Evolutionary conservation across 2,797 vertebrate species (phyloP), one percentile per base, ranked within the genome.

Genomic region (Tenualosa ilisha): DNA sequence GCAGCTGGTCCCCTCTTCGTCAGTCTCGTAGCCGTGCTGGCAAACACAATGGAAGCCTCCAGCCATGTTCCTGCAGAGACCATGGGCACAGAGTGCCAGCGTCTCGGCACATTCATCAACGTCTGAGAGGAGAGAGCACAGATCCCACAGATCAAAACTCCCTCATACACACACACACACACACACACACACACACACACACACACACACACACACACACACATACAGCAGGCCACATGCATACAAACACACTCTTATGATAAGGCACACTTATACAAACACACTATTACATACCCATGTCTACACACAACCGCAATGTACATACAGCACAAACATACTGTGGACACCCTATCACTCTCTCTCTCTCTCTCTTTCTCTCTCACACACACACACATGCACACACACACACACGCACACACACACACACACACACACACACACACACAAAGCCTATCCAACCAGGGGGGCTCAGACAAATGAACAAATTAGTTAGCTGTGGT

Each of bases 11-110:
- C 96, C 96, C 86, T 95, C 93, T 91, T 96, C 94, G 83, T 93
- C 94, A 75, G 95, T 91, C 89, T 95, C 95, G 91, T 96, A 97
- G 79, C 97, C 97, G 20, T 90, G 90, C 2, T 93, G 93, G 91
- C 98, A 99, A 91, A 95, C 94, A 89, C 97, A 98, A 75, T 94
- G 91, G 93, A 97, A 98, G 89, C 96, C 95, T 85, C 97, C 97
- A 81, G 96, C 95, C 0, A 96, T 97, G 94, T 98, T 98, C 92
- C 92, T 93, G 94, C 97, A 98, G 87, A 88, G 95, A 50, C 97
- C 97, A 53, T 95, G 92, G 85, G 93, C 95, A 91, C 97, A 98
- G 86, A 96, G 93, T 83, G 94, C 92, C 3, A 91, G 92, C 81
- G 26, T 92, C 85, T 96, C 93, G 83, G 86, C 40, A 89, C 97